Evolutionary conservation across 2,113 vertebrate genomes (phyloP), one percentile per base, ranked within the genome.

Genomic region (Chascanopsetta lugubris): DNA sequence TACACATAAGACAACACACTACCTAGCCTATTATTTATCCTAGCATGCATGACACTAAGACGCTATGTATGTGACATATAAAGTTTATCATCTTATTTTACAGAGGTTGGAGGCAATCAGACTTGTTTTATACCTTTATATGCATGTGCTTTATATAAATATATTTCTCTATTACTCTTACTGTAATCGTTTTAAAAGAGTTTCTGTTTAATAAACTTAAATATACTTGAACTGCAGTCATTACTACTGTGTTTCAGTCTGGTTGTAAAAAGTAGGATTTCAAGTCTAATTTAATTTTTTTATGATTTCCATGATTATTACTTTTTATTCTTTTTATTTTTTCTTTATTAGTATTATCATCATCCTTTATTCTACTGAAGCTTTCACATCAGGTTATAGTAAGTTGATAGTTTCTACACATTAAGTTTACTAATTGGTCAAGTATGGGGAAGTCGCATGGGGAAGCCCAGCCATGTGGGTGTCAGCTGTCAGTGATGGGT

Each of bases 171-270:
- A 30, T 71, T 70, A 72, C 55, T 77, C 63, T 78, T 58, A 75
- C 61, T 86, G 53, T 88, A 85, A 84, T 83, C 85, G 70, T 83
- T 83, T 86, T 85, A 76, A 83, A 81, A 32, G 58, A 75, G 64
- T 79, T 88, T 79, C 69, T 85, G 79, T 84, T 86, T 75, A 88
- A 87, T 88, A 90, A 88, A 88, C 77, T 21, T 82, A 73, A 83
- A 76, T 78, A 81, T 51, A 73, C 27, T 2, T 57, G 21, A 6
- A 20, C 30, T 32, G 20, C 60, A 1, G n/a, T 27, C 6, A 48
- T 25, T 2, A 34, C 6, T 34, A 18, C 4, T 46, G 10, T 45
- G 5, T 57, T 26, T 43, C 1, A 8, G 6, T 55, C 5, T 2
- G 1, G n/a, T 34, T 21, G 26, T 34, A 21, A 25, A 15, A 46